Evolutionary conservation across 2,888 invertebrate genomes (phyloP), one percentile per base, ranked within the genome.

Genomic region (Erpobdella octoculata): DNA sequence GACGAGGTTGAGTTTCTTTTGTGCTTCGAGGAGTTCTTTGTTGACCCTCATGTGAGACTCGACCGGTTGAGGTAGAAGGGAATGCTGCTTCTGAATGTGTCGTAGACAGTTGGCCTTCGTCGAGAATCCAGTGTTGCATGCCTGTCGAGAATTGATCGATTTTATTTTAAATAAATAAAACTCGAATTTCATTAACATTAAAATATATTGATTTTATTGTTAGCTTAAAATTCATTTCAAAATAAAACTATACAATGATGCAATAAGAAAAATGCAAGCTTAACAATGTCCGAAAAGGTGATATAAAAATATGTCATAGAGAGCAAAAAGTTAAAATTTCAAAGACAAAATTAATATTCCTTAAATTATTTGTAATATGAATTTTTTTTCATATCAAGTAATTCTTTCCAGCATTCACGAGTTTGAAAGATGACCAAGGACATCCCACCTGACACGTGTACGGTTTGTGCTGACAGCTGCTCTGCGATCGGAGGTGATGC

Each of bases 31-130:
- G 15, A 72, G 62, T 5, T 53, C 46, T n/a, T 78, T 77, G 35
- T 78, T 78, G 31, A 79, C 75, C 37, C 76, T 76, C 59, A 80
- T 80, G 59, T 76, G 75, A 12, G 74, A 74, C 71, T 81, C 80
- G n/a, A 79, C 76, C 59, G 38, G 35, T 8, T 37, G 41, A 5
- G 67, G 70, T 3, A 74, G 46, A 25, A 71, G 80, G 0, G 78
- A 76, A 74, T 84, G 84, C 46, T 80, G 81, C 72, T 82, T 83
- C 73, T 81, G 79, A 5, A 83, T 77, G 76, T 84, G 84, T 4
- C 83, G 78, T 41, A 83, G 77, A 71, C 82, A 82, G 73, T 83
- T 83, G 58, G 81, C 81, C 72, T 81, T 82, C 4, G 83, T 82
- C 33, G 82, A 82, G 77, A 84, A 84, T 1, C 81, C 81, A 48